Conservation (phyloP, 64 coral and sea anemone species). For the Anthopleura sola region DNA sequence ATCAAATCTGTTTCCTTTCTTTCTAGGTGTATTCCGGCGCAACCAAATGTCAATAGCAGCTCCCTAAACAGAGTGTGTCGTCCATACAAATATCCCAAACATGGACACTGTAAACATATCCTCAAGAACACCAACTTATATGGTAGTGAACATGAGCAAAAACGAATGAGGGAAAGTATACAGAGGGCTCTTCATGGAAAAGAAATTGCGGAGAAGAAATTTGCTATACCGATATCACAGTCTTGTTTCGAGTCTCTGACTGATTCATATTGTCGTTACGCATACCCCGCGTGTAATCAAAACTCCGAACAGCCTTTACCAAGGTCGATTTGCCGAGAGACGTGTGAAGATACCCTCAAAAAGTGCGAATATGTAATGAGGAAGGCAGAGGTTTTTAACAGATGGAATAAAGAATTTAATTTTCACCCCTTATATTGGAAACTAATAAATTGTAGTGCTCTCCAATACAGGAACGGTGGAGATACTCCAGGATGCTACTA, state of each 20-base stretch:
- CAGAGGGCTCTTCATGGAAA: neutral
- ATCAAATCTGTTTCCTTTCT: neutral
- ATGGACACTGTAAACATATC: neutral
- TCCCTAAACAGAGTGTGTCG: neutral
- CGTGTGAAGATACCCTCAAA: neutral
- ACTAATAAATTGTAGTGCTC: neutral
- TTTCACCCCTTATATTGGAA: neutral
- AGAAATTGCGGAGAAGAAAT: neutral
- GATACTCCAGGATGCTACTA: neutral
- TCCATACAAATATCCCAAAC: neutral
- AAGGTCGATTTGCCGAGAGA: neutral
- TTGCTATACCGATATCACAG: neutral
- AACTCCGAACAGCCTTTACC: neutral
- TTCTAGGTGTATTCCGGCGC: neutral
- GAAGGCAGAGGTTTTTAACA: neutral
- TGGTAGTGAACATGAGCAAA: neutral
- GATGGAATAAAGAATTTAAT: neutral
- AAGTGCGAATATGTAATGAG: neutral
- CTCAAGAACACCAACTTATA: neutral
- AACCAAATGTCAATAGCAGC: neutral
- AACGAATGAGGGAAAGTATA: neutral
- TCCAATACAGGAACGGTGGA: neutral
- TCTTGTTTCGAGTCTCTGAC: neutral
- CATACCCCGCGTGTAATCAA: neutral
- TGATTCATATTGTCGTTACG: neutral